Conservation (phyloP, 2,113 vertebrate species). For the Passer domesticus region DNA sequence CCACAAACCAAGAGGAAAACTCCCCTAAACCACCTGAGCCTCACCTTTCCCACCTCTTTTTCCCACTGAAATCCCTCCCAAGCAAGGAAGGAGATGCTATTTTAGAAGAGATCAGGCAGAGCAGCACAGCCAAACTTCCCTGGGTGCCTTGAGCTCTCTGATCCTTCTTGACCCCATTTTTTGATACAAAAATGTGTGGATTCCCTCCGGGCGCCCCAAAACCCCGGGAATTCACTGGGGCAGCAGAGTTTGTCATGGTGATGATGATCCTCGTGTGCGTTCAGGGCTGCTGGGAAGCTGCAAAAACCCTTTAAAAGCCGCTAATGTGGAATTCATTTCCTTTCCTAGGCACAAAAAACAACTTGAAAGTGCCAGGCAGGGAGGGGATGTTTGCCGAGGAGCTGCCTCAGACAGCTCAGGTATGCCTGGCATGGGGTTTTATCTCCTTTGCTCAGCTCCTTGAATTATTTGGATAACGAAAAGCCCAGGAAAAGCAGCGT, state of each 20-base stretch:
- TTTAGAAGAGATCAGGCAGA: not conserved
- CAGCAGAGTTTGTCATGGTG: not conserved
- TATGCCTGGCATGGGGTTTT: not conserved
- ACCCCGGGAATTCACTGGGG: not conserved
- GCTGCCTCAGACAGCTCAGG: not conserved
- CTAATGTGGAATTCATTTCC: not conserved
- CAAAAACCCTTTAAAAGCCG: not conserved
- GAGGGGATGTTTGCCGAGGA: not conserved
- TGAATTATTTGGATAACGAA: not conserved
- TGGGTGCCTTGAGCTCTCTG: not conserved
- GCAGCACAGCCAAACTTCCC: not conserved
- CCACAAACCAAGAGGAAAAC: not conserved
- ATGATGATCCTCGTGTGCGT: not conserved
- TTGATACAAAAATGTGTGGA: not conserved
- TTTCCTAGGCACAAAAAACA: not conserved
- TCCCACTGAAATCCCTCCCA: not conserved
- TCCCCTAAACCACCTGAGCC: not conserved
- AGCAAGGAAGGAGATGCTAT: not conserved
- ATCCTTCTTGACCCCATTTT: not conserved
- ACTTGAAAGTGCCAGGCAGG: not conserved
- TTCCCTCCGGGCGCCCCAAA: not conserved
- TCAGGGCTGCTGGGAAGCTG: not conserved
- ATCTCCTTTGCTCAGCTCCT: not conserved
- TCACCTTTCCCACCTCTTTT: not conserved
- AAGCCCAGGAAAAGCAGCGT: not conserved